Conservation (phyloP, 1,140 invertebrate species). For the Mycetomoellerius zeteki region DNA sequence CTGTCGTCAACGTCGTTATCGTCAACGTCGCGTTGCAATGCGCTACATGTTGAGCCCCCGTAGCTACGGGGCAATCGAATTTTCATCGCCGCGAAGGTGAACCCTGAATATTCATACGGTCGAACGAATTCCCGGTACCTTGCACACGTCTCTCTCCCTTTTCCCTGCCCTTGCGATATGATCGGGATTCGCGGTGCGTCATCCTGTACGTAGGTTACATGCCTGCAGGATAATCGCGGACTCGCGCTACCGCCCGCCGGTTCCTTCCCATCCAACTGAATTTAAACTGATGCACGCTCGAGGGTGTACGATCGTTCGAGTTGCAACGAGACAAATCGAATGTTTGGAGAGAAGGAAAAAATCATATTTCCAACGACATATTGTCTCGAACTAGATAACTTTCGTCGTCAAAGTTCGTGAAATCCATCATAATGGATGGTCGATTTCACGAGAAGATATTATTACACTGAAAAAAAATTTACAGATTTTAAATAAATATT, state of each 20-base stretch:
- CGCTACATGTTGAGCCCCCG: slow-evolving; percentile 64
- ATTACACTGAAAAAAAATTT: too few relatives aligned
- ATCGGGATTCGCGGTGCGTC: slow-evolving; percentile 50
- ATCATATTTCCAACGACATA: not conserved
- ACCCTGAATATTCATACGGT: slow-evolving; percentile 77
- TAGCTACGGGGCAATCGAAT: slow-evolving; percentile 77
- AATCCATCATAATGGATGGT: too few relatives aligned
- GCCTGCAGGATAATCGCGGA: slow-evolving; percentile 69
- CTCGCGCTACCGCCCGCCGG: slow-evolving; percentile 12
- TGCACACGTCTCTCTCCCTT: slow-evolving; percentile 49
- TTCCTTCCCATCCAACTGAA: slow-evolving; percentile 66
- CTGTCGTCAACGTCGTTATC: slow-evolving; percentile 57
- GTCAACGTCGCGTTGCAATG: slow-evolving; percentile 35
- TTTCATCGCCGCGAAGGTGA: slow-evolving; percentile 78
- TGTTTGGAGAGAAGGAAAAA: slow-evolving; percentile 12
- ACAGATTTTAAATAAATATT: too few relatives aligned
- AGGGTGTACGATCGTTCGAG: slow-evolving; percentile 62
- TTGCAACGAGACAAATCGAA: slow-evolving; percentile 70
- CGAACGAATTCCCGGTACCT: slow-evolving; percentile 69
- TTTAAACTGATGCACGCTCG: slow-evolving; percentile 70
- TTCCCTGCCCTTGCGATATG: not conserved
- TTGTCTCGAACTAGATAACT: slow-evolving; percentile 12
- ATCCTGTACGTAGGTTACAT: slow-evolving; percentile 67
- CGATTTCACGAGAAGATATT: not conserved
- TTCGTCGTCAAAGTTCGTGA: too few relatives aligned